Evolutionary conservation across 2,113 vertebrate species (phyloP).

Genomic region (Dicentrarchus labrax): DNA sequence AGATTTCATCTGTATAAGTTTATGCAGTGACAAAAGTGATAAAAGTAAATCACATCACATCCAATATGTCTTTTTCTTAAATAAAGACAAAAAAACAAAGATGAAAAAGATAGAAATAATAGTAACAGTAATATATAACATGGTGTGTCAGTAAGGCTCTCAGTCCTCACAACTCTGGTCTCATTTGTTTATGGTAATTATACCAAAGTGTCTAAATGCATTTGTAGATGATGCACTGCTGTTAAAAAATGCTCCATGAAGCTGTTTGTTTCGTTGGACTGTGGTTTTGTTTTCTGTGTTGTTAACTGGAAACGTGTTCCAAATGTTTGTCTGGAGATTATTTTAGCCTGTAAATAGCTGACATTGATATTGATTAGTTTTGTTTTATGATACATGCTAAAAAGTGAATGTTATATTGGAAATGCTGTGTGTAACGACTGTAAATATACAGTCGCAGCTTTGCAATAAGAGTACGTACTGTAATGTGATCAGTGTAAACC

Average conservation of each 20-base stretch:
- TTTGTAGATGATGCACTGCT: constrained; percentile 24
- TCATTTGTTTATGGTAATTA: background rate
- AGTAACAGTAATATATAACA: background rate
- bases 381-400: background rate
- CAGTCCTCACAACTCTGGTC: background rate
- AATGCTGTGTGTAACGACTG: constrained; percentile 27
- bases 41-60: background rate
- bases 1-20: background rate
- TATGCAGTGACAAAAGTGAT: background rate
- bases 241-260: constrained; percentile 10
- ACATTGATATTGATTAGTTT: constrained; percentile 14
- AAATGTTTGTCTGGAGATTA: background rate
- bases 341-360: constrained; percentile 26
- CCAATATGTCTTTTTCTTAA: background rate
- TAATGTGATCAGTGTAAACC: constrained; percentile 26
- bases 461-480: constrained; percentile 22
- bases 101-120: background rate
- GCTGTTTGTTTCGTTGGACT: constrained; percentile 13
- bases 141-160: background rate
- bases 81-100: background rate
- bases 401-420: constrained; percentile 1
- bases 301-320: background rate
- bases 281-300: constrained; percentile 22
- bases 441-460: constrained; percentile 44
- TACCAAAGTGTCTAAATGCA: background rate